Evolutionary conservation across 37 sponge, comb jelly and placozoan species (phyloP), one percentile per base, ranked within the genome.

Genomic region (Crambe crambe): DNA sequence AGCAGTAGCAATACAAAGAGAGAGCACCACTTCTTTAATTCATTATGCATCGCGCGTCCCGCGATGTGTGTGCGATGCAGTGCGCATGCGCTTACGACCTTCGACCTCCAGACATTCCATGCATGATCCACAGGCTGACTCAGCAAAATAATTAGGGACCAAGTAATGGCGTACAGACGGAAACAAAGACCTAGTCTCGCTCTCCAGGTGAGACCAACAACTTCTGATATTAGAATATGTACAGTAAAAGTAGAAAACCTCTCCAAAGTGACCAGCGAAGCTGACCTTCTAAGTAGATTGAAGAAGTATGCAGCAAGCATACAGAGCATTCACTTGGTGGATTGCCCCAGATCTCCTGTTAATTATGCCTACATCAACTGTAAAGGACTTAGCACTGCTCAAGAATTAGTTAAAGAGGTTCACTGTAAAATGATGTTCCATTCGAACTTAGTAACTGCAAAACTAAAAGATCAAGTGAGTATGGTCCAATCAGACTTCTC

Each of bases 361-460:
- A 58, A 58, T 36, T 75, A 58, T 75, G 76, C 76, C 2, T 75
- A 75, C 37, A 12, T 75, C 5, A 75, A 75, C 39, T 75, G 30
- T 39, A 0, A 17, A 22, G 47, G 32, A 3, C 58, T 8, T 12
- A 36, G 22, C n/a, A 44, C 26, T 36, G 76, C 76, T 58, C 8
- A 58, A 12, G 30, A 36, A 1, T 36, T 44, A 58, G 62, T 75
- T 5, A 8, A 31, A 9, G 21, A 8, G 21, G n/a, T 58, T 58
- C 5, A 75, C 47, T 27, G 31, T 26, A 60, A 25, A 5, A 60
- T 60, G 61, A 20, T 60, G 61, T 23, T 60, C 4, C 25, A 22
- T 9, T 60, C 61, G 4, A 60, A 60, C 18, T 60, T 60, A 22
- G 3, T 60, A 4, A 60, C 18, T 26, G 61, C 61, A 60, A 60